These are phyloP conservation scores for Aplysina aerophoba DNA, from an alignment of 37 sponge, comb jelly and placozoan species.

Conservation along the genomic window DNA sequence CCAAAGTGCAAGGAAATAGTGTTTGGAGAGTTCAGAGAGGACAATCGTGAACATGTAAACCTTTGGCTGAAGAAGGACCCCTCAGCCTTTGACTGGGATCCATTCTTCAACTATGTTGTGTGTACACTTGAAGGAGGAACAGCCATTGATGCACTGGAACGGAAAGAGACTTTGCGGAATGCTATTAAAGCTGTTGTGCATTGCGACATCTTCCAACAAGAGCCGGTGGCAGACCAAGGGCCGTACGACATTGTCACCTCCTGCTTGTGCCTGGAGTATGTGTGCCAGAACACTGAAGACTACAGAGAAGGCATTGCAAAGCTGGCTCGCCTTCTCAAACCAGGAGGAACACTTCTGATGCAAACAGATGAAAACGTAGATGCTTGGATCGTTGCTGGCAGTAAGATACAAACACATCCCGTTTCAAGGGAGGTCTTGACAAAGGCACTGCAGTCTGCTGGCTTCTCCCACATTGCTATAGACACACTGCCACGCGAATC, in stretches of 20 bases:
- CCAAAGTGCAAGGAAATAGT: conserved; percentile 42
- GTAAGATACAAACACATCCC: no score
- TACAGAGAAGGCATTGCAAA: neutral
- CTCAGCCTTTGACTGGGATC: conserved; percentile 26
- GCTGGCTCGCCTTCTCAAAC: conserved; percentile 15
- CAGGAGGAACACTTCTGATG: conserved; percentile 37
- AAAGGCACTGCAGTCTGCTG: no score
- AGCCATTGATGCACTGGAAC: neutral
- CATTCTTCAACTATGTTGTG: conserved; percentile 47
- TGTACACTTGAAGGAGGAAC: conserved; percentile 33
- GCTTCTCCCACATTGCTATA: no score
- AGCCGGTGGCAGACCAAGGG: conserved; percentile 15
- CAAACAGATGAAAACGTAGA: neutral
- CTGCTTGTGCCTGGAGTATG: conserved; percentile 14
- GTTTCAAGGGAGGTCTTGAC: no score
- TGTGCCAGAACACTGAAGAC: conserved; percentile 12
- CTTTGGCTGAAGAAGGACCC: conserved; percentile 37
- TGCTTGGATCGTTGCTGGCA: no score
- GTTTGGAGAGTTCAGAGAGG: conserved; percentile 68
- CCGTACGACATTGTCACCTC: conserved; percentile 44
- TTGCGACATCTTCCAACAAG: conserved; percentile 42
- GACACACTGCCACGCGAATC: no score
- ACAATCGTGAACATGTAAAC: conserved; percentile 71
- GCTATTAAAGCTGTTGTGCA: conserved; percentile 53
- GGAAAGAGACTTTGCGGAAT: conserved; percentile 24